A percentile compares a stretch with the other conserved stretches of the same genome.
phyloP scores from a whole-genome alignment of 2,888 invertebrate genomes.

The Drosophila trichaetosa region DNA sequence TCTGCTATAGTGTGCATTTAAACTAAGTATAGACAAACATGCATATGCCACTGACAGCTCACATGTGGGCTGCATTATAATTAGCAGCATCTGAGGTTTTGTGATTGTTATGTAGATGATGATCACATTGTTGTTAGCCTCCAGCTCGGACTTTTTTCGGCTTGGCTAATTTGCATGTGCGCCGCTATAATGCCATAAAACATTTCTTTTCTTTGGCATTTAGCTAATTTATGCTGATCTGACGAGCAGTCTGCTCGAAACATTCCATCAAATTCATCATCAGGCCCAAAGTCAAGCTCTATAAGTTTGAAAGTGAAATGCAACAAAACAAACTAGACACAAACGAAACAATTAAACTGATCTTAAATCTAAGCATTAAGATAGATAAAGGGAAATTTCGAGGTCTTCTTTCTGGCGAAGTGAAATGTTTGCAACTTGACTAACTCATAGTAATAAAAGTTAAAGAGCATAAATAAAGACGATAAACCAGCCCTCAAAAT shows the following conservation, averaged over 20 bases:
- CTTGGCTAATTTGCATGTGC: constrained; percentile 67
- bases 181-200: constrained; percentile 70
- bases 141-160: constrained; percentile 25
- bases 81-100: constrained; percentile 65
- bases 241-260: constrained; percentile 29
- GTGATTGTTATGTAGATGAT: constrained; percentile 58
- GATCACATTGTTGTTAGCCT: constrained; percentile 37
- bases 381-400: constrained; percentile 73
- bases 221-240: constrained; percentile 63
- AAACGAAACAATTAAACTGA: constrained; percentile 67
- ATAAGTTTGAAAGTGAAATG: constrained; percentile 72
- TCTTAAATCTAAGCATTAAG: constrained; percentile 69
- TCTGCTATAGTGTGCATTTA: constrained; percentile 15
- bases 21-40: neutral
- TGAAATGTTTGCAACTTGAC: constrained; percentile 55
- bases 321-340: constrained; percentile 29
- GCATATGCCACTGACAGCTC: neutral
- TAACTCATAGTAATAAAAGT: constrained; percentile 54
- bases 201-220: constrained; percentile 69
- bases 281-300: constrained; percentile 53
- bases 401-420: constrained; percentile 33
- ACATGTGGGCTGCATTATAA: constrained; percentile 55
- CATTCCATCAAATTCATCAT: constrained; percentile 68
- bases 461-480: constrained; percentile 59
- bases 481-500: constrained; percentile 34